Base-by-base conservation (phyloP, 2,888 invertebrate genomes). In the Graphium colonna region DNA sequence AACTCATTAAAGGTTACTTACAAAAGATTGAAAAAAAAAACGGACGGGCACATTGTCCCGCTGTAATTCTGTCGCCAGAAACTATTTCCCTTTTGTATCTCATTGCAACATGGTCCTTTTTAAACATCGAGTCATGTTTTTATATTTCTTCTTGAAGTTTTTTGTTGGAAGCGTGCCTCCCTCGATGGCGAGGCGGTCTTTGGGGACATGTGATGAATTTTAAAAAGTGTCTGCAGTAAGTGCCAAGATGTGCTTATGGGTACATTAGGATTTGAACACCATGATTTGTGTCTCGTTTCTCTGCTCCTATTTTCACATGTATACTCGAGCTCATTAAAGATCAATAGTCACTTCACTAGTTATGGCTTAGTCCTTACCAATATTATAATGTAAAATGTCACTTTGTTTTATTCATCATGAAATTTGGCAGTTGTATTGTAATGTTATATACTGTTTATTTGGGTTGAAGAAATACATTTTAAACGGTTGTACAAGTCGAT, bases 151-250 rank as follows among this genome's bases (percentile, higher is more conserved):
- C 63, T 60, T 63, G 50, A 60, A 62, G 57, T 73, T 77, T 81
- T 80, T 82, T 79, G 73, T 81, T 71, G 61, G 68, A 82, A 82
- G 76, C 77, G 69, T 75, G 77, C 78, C 75, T 81, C 77, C 70
- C 68, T 77, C 72, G 71, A 74, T 71, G 77, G 71, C 61, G 71
- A 73, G 62, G 67, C 64, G 60, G 70, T 65, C 68, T 76, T 73
- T 66, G 61, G 64, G 63, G 65, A 79, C 81, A 79, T 63, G 83
- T 80, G 83, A 81, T 84, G 86, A 85, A 87, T 88, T 86, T 84
- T 79, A 86, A 88, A 79, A 79, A 75, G 77, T 75, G 41, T 54
- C 51, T 59, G 42, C 49, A 53, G 69, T 75, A 69, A 71, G 71
- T 73, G 64, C 67, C 67, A 71, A 77, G 75, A 71, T 79, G 79